phyloP scores from a whole-genome alignment of 2,113 vertebrate species.

The Leptobrachium leishanense region DNA sequence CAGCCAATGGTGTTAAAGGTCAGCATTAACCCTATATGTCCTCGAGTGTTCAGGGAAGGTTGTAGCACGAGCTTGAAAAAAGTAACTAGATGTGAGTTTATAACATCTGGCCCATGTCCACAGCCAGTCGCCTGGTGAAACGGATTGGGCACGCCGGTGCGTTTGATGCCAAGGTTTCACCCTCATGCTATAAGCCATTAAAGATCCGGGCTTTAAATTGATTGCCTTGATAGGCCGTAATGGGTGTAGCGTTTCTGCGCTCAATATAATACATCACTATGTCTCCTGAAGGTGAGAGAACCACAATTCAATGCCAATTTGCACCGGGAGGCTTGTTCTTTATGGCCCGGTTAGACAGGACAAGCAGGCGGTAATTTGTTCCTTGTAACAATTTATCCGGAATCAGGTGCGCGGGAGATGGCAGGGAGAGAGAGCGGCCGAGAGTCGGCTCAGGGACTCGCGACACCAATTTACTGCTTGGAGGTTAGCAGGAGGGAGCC shows the following conservation, averaged over 20 bases:
- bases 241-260: neutral
- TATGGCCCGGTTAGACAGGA: constrained; percentile 39
- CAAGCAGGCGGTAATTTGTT: constrained; percentile 33
- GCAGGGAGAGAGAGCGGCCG: neutral
- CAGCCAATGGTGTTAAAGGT: too few species aligned
- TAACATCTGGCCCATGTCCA: neutral
- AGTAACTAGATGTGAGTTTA: neutral
- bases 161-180: neutral
- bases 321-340: constrained; percentile 32
- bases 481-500: neutral
- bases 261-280: constrained; percentile 18
- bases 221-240: constrained; percentile 31
- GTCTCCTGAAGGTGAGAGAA: constrained; percentile 35
- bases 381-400: constrained; percentile 42
- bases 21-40: too few species aligned
- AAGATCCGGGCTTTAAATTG: constrained; percentile 16
- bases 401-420: neutral
- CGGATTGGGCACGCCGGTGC: too few species aligned
- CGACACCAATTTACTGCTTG: constrained; percentile 24
- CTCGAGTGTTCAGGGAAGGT: too few species aligned
- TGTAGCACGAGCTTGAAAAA: too few species aligned
- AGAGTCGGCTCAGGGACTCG: constrained; percentile 30
- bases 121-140: neutral
- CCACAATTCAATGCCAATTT: constrained; percentile 41
- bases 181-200: constrained; percentile 26